phyloP scores from a whole-genome alignment of 1,140 invertebrate species.

The Stegodyphus mimosarum region DNA sequence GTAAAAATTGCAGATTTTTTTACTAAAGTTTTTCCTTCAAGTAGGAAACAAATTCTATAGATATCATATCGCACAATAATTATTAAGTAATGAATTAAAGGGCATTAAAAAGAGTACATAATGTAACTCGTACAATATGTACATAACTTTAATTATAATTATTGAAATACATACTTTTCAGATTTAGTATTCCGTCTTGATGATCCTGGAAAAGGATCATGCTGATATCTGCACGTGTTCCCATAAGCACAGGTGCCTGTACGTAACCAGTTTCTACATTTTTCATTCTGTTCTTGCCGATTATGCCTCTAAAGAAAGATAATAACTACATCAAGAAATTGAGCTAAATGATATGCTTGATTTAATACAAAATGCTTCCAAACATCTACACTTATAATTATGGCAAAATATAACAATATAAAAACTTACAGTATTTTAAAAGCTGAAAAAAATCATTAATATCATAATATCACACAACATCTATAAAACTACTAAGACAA shows the following conservation, averaged over 20 bases:
- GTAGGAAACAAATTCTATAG: too few species aligned
- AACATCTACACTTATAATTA: neutral
- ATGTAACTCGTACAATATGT: too few species aligned
- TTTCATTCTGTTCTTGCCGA: conserved; percentile 46
- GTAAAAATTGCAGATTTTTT: too few species aligned
- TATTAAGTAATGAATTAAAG: too few species aligned
- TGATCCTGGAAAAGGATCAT: conserved; percentile 35
- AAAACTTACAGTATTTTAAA: too few species aligned
- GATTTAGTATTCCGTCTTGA: conserved; percentile 30
- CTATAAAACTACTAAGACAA: too few species aligned
- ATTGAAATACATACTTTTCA: conserved; percentile 34
- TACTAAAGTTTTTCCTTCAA: too few species aligned
- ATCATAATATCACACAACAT: too few species aligned
- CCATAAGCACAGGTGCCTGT: conserved; percentile 60
- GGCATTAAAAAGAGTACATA: too few species aligned
- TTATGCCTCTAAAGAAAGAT: conserved; percentile 38
- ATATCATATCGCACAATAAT: too few species aligned
- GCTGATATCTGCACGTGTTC: conserved; percentile 53
- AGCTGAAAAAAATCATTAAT: too few species aligned
- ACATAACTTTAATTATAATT: neutral
- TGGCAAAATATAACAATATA: too few species aligned
- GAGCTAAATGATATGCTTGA: neutral
- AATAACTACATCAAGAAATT: neutral
- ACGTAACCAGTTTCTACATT: conserved; percentile 58
- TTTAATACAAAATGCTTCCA: neutral